Evolutionary conservation across 2,888 invertebrate species (phyloP), one percentile per base, ranked within the genome.

Genomic region (Folsomia manolachei): DNA sequence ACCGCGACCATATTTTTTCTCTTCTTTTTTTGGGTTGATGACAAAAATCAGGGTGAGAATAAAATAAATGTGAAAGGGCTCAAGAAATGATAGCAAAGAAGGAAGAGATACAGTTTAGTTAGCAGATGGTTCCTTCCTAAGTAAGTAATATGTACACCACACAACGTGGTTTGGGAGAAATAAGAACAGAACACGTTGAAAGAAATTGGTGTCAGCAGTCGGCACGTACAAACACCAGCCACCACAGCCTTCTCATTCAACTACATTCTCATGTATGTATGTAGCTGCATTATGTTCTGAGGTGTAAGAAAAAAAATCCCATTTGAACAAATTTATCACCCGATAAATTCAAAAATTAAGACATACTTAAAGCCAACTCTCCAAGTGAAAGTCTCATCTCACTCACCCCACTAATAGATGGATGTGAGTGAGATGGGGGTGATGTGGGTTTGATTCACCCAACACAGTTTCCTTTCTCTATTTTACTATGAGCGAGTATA

Each of bases 311-410:
- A 69, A 71, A 74, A 78, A 76, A 78, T 78, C 79, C 78, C 78
- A 78, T 79, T 77, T 74, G 61, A 73, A 74, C 77, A 77, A 78
- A 79, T 79, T 79, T 79, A 79, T 79, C 77, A 71, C 77, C 71
- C 75, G 78, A 79, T 79, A 79, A 79, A 79, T 79, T 79, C 77
- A 77, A 78, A 79, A 79, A 79, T 79, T 78, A 79, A 79, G 79
- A 78, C 79, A 73, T 75, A 76, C 76, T 79, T 78, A 78, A 72
- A 75, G 70, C 72, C 74, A 51, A 65, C 53, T 63, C 71, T 70
- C 63, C 25, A 63, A 26, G 63, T 63, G 27, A 63, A 63, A 68
- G 60, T 72, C 67, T 65, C 60, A 51, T 69, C 68, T 71, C 63
- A 63, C 52, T 27, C 27, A 62, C 67, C 21, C 23, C 63, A 18